Evolutionary conservation across 2,888 invertebrate species (phyloP).

Genomic region (Eledone cirrhosa): DNA sequence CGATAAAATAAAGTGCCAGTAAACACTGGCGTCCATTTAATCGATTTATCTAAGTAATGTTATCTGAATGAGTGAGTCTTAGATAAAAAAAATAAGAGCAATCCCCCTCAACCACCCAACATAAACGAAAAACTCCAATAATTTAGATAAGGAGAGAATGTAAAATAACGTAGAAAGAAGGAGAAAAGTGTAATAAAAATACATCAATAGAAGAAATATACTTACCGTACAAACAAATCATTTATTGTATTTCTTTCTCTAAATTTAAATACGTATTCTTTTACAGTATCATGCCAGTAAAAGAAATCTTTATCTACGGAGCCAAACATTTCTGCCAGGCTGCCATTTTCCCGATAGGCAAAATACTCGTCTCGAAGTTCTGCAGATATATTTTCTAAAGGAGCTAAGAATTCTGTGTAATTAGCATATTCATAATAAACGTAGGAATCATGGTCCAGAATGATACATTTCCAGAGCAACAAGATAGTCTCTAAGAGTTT

Average conservation of each 20-base stretch:
- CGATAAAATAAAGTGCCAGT: too few species aligned
- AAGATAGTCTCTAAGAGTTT: neutral
- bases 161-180: too few species aligned
- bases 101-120: too few species aligned
- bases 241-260: neutral
- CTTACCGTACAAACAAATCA: conserved; percentile 3
- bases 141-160: too few species aligned
- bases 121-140: too few species aligned
- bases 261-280: neutral
- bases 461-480: neutral
- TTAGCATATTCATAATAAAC: neutral
- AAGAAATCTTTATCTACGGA: neutral
- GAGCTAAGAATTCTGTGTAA: neutral
- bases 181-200: too few species aligned
- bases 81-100: too few species aligned
- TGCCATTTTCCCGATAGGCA: neutral
- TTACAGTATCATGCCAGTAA: neutral
- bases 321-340: neutral
- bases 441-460: neutral
- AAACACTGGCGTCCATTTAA: too few species aligned
- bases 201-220: neutral
- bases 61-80: too few species aligned
- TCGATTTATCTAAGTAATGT: too few species aligned
- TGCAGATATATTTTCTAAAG: neutral
- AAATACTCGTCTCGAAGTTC: neutral